Base-by-base conservation (phyloP, 2,113 vertebrate species). In the Carollia perspicillata region DNA sequence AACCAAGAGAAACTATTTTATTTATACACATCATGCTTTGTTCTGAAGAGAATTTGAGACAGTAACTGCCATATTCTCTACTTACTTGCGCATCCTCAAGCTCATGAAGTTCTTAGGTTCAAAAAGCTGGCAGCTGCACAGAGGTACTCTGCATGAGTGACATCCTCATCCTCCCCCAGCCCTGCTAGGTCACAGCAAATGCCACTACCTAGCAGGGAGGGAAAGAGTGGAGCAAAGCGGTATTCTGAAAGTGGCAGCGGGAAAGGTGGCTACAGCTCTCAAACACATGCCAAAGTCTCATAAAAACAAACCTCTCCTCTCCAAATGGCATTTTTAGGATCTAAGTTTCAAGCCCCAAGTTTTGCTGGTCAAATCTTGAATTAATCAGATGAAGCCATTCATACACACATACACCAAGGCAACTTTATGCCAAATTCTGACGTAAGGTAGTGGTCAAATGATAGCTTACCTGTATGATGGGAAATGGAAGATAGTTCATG, bases 401-500 rank as follows among this genome's bases (percentile, higher is more conserved):
- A 88, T 2, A 88, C 8, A 55, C 2, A 72, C 2, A 87, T 2
- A 55, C 18, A 83, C 40, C 4, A 75, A 65, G 18, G 55, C 79
- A 92, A 81, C 81, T 89, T 81, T 90, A 14, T 92, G 47, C 37
- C 72, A 86, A 83, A 85, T 84, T 83, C n/a, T 95, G 71, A 35
- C 30, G 92, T 60, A 84, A 85, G 23, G 33, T 58, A 93, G 91
- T 35, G 40, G 26, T 88, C 83, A 93, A 91, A 74, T 30, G 53
- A 6, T 47, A 11, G 74, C 97, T 98, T 98, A 99, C 99, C 99
- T 99, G 99, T 97, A 99, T 99, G 63, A 98, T 97, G 87, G 99
- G 99, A 97, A 99, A 99, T 0, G 99, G 98, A 63, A 99, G 98
- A 89, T 99, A 99, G 97, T 99, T 99, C 98, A 99, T 99, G 96